Percentiles rank a stretch among this genome's conserved stretches.
Conservation (phyloP, 2,888 invertebrate genomes). For the Oscheius onirici region DNA sequence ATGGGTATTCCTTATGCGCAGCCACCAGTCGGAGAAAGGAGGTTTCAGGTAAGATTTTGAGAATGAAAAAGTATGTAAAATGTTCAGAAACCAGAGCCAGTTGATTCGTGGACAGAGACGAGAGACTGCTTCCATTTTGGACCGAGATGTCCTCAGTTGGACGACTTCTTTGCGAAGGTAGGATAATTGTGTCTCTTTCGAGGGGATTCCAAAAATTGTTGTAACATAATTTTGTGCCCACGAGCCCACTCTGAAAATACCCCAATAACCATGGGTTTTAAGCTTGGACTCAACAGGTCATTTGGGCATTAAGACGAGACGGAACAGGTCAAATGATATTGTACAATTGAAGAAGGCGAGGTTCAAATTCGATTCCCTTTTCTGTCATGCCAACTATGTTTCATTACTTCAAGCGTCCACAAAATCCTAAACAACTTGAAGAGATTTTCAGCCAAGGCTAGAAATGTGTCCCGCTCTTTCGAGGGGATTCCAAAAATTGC, state of each 20-base stretch:
- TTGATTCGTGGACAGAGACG: conserved; percentile 46
- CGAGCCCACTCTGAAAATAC: too few species aligned
- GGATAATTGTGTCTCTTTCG: not conserved
- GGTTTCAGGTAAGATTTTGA: conserved; percentile 40
- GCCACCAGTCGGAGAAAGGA: conserved; percentile 41
- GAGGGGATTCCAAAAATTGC: not conserved
- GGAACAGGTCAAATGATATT: too few species aligned
- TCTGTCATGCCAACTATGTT: too few species aligned
- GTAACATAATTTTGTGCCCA: not conserved
- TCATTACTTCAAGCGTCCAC: too few species aligned
- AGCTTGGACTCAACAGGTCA: too few species aligned
- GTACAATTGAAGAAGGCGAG: too few species aligned
- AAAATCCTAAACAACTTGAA: too few species aligned
- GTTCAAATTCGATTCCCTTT: too few species aligned
- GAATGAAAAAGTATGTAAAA: not conserved
- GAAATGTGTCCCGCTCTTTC: too few species aligned
- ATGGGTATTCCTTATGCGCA: conserved; percentile 52
- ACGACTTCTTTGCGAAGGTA: conserved; percentile 45
- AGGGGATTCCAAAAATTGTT: not conserved
- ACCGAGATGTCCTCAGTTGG: conserved; percentile 54
- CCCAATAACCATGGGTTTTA: too few species aligned
- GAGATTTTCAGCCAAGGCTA: too few species aligned
- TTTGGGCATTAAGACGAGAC: too few species aligned
- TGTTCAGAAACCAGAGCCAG: conserved; percentile 54
- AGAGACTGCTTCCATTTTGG: conserved; percentile 58